Conservation (phyloP, 2,888 invertebrate species). For the Coenonympha arcania region DNA sequence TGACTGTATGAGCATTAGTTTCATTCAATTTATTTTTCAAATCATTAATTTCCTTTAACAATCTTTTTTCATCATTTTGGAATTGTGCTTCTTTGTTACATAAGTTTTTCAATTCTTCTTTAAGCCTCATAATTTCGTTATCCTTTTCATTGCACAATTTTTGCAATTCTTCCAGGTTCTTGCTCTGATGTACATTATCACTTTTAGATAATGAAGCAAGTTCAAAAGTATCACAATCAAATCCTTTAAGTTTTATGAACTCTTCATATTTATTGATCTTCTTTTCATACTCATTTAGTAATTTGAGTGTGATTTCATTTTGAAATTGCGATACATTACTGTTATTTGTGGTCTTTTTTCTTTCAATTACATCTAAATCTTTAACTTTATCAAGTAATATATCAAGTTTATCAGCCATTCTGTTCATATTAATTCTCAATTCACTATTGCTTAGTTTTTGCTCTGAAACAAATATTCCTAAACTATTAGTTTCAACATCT, state of each 20-base stretch:
- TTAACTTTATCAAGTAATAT: constrained; percentile 45
- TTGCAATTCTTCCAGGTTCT: constrained; percentile 28
- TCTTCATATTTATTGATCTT: constrained; percentile 60
- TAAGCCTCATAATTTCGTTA: constrained; percentile 35
- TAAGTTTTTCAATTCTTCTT: constrained; percentile 36
- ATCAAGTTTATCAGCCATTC: constrained; percentile 57
- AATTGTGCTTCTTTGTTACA: constrained; percentile 24
- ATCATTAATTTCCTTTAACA: constrained; percentile 33
- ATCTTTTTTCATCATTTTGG: constrained; percentile 24
- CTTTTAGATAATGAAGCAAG: constrained; percentile 5
- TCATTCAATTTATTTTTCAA: constrained; percentile 32
- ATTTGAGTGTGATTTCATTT: constrained; percentile 49
- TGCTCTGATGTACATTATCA: constrained; percentile 21
- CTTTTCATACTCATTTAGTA: constrained; percentile 58
- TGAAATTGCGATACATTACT: constrained; percentile 33
- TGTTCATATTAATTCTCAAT: constrained; percentile 56
- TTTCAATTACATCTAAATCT: constrained; percentile 33
- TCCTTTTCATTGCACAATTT: constrained; percentile 36
- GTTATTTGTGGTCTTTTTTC: constrained; percentile 16
- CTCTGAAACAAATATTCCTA: constrained; percentile 51
- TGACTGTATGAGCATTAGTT: constrained; percentile 24
- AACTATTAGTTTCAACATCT: constrained; percentile 34
- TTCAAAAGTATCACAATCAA: constrained; percentile 28
- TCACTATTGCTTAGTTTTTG: constrained; percentile 62
- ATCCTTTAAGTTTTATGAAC: constrained; percentile 39